These are phyloP conservation scores for Heliconius cydno DNA, from an alignment of 2,888 invertebrate species.

Conservation along the genomic window DNA sequence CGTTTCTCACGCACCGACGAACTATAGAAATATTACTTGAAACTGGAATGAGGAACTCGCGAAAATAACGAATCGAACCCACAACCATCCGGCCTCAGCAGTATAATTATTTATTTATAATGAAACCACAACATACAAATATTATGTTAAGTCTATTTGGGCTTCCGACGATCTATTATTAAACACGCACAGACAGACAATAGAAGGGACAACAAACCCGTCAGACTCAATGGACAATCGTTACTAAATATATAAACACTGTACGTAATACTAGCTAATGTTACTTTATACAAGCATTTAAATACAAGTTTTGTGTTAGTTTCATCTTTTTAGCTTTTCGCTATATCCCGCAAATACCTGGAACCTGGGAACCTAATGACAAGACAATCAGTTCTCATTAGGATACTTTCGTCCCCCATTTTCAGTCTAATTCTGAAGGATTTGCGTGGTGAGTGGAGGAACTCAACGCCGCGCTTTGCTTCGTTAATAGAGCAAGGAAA, in stretches of 20 bases:
- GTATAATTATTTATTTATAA: not conserved
- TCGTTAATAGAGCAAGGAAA: no score
- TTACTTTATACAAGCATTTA: not conserved
- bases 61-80: no score
- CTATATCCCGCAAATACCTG: not conserved
- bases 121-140: not conserved
- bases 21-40: no score
- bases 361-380: not conserved
- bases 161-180: not conserved
- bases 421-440: no score
- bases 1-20: no score
- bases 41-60: not conserved
- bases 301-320: not conserved
- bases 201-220: not conserved
- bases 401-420: no score
- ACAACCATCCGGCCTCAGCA: not conserved
- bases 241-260: not conserved
- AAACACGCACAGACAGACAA: slow-evolving; percentile 1
- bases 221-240: slow-evolving; percentile 2
- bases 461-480: no score
- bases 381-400: no score
- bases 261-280: not conserved
- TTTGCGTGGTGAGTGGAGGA: no score
- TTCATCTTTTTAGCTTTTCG: no score
- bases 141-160: not conserved